Percentiles rank a stretch among this genome's conserved stretches.
phyloP scores from a whole-genome alignment of 1,140 invertebrate genomes.

The Pseudoatta argentina region DNA sequence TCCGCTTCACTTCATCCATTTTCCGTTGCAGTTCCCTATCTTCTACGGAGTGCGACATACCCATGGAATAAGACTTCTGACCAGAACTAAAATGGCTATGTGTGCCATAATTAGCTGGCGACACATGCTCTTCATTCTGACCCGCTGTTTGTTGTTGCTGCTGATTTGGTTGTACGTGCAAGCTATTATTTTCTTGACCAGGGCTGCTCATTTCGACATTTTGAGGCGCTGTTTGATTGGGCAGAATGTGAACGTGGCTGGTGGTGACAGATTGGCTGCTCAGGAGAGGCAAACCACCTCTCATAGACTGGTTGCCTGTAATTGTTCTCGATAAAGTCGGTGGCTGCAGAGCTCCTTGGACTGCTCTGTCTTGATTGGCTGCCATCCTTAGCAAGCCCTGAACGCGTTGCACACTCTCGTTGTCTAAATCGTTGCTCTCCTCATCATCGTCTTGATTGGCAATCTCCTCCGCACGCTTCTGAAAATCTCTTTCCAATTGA shows the following conservation, averaged over 20 bases:
- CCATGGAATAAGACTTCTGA: conserved; percentile 75
- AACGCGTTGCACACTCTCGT: conserved; percentile 85
- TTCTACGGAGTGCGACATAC: conserved; percentile 74
- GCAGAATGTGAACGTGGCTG: not conserved
- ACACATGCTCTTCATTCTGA: conserved; percentile 67
- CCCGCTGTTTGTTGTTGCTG: conserved; percentile 59
- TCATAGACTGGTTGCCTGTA: conserved; percentile 81
- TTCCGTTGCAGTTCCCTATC: conserved; percentile 86
- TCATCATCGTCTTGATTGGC: conserved; percentile 93
- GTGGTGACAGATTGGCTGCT: conserved; percentile 7
- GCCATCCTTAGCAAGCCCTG: conserved; percentile 84
- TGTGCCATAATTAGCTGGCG: conserved; percentile 22
- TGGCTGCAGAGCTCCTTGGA: conserved; percentile 71
- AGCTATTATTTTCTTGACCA: conserved; percentile 46
- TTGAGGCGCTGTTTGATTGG: conserved; percentile 22
- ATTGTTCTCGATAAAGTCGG: conserved; percentile 75
- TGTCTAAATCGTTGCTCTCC: conserved; percentile 84
- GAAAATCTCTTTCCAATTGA: conserved; percentile 95
- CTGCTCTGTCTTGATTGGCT: conserved; percentile 80
- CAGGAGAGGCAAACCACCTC: conserved; percentile 20
- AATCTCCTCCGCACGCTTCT: conserved; percentile 93
- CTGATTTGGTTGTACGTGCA: conserved; percentile 51
- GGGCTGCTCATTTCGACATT: conserved; percentile 16
- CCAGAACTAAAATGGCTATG: conserved; percentile 72
- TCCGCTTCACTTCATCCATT: conserved; percentile 87